These are phyloP conservation scores for Paedocypris micromegethes DNA, from an alignment of 2,797 vertebrate species.

Conservation along the genomic window DNA sequence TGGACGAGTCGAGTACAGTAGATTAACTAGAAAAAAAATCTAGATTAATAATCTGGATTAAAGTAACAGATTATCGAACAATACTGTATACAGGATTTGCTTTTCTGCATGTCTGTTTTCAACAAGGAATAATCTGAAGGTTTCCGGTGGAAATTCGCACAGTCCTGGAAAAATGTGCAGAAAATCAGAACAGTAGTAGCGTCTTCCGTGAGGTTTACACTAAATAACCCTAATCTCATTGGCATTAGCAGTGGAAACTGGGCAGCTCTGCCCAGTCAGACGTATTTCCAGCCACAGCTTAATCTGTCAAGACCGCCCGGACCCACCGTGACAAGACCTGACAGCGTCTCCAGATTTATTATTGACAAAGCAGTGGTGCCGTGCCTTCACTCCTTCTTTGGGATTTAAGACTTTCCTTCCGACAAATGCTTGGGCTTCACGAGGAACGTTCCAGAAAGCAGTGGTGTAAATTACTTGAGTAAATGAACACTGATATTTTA, in stretches of 20 bases:
- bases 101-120: no score
- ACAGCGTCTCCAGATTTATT: conserved; percentile 46
- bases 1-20: no score
- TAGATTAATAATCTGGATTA: no score
- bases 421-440: no score
- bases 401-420: conserved; percentile 26
- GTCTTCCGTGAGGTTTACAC: not conserved
- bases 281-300: conserved; percentile 15
- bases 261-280: conserved; percentile 15
- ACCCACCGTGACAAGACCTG: conserved; percentile 25
- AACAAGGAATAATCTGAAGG: not conserved
- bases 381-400: conserved; percentile 29
- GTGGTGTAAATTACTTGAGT: no score
- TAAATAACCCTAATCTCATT: conserved; percentile 10
- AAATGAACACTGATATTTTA: no score
- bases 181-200: not conserved
- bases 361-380: conserved; percentile 30
- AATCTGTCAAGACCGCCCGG: conserved; percentile 28
- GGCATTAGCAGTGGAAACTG: conserved; percentile 28
- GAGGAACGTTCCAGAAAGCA: no score
- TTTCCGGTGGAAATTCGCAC: not conserved
- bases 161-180: no score
- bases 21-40: no score
- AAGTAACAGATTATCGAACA: no score
- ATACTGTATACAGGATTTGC: no score